Evolutionary conservation across 2,797 vertebrate genomes (phyloP), one percentile per base, ranked within the genome.

Genomic region (Poeciliopsis turneri): DNA sequence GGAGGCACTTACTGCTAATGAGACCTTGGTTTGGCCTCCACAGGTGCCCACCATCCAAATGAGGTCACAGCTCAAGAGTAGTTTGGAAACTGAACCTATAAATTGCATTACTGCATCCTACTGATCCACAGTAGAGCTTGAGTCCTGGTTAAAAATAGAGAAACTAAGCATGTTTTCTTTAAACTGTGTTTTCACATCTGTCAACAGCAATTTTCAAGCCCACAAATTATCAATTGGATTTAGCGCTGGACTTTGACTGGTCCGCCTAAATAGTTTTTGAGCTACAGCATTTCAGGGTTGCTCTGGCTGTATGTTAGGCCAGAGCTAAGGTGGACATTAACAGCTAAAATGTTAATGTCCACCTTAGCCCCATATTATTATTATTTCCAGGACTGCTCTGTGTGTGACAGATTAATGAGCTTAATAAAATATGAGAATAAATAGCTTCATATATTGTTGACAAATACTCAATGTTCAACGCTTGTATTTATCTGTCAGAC

Each of bases 1-100:
- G 83, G 79, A 81, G 59, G 84, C 74, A 88, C 82, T 96, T 95
- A 92, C 93, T 96, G 95, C 96, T 97, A 97, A 98, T 97, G 94
- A 96, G 96, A 96, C 97, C 97, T 97, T 97, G 97, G 96, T 94
- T 93, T 90, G 96, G 94, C 94, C 96, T 97, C 92, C 94, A 93
- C 96, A 98, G 97, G 97, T 97, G 97, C 96, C 92, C 85, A 69
- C 94, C 95, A 92, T 96, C 93, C 96, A 97, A 97, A 97, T 95
- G 96, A 97, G 97, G 97, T 98, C 97, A 98, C 94, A 96, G 96
- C 97, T 98, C 96, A 97, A 98, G 97, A 97, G 96, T 95, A 95
- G 95, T 95, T 68, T 68, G 39, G 64, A 68, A 68, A 23, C 64
- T 68, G 39, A 68, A 43, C 10, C 64, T 68, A 25, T 68, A 68